Conservation (phyloP, 92 coral and sea anemone genomes). For the Porites lobata region DNA sequence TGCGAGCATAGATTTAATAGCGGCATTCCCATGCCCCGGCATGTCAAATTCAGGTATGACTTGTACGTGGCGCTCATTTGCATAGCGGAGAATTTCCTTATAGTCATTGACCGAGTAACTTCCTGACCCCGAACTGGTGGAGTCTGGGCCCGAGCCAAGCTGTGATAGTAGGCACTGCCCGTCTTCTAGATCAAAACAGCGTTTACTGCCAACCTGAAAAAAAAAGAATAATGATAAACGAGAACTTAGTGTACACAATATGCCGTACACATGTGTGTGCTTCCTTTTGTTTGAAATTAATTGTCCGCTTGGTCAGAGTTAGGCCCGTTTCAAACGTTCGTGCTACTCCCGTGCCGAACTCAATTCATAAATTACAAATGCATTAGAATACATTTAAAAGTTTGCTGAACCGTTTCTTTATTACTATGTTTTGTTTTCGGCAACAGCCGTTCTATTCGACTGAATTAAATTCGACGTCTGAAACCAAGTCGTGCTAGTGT, state of each 20-base stretch:
- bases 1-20: slow-evolving; percentile 85
- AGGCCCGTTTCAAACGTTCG: too few species aligned
- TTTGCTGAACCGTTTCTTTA: too few species aligned
- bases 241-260: background rate
- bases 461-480: too few species aligned
- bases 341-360: too few species aligned
- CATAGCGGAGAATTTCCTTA: slow-evolving; percentile 78
- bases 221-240: background rate
- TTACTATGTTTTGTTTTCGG: too few species aligned
- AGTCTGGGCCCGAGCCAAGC: slow-evolving; percentile 91
- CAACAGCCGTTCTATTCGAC: too few species aligned
- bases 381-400: too few species aligned
- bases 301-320: too few species aligned
- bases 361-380: too few species aligned
- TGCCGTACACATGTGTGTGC: too few species aligned
- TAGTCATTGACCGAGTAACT: slow-evolving; percentile 83
- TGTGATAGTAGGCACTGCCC: slow-evolving; percentile 83
- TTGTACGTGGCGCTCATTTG: slow-evolving; percentile 80
- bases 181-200: slow-evolving; percentile 85
- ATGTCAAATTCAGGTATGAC: slow-evolving; percentile 98
- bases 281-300: too few species aligned
- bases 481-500: too few species aligned
- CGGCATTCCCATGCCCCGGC: slow-evolving; percentile 93
- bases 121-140: slow-evolving; percentile 75
- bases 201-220: slow-evolving; percentile 85